phyloP scores from a whole-genome alignment of 2,888 invertebrate species.

The Spodoptera littoralis region DNA sequence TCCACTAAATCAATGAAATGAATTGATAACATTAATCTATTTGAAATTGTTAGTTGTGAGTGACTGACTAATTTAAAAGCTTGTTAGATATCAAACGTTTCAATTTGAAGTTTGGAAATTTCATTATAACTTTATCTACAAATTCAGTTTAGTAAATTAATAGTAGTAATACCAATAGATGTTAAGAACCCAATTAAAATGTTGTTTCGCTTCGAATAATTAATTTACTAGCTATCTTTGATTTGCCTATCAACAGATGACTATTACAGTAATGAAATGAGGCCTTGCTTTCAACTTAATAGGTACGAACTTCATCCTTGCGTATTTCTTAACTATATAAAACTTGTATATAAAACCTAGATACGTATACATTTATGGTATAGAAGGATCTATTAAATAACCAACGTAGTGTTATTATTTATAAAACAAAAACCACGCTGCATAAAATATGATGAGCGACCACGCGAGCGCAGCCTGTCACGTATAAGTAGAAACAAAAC shows the following conservation, averaged over 20 bases:
- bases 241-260: too few relatives aligned
- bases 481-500: constrained; percentile 36
- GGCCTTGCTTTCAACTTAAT: too few relatives aligned
- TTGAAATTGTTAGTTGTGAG: constrained; percentile 38
- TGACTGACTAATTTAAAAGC: constrained; percentile 46
- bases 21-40: constrained; percentile 26
- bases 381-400: constrained; percentile 6
- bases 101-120: constrained; percentile 50
- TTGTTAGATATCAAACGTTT: constrained; percentile 52
- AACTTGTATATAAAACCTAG: neutral
- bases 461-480: constrained; percentile 23
- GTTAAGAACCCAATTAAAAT: constrained; percentile 45
- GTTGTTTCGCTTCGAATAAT: constrained; percentile 15
- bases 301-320: too few relatives aligned
- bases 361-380: neutral
- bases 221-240: constrained; percentile 9
- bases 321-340: too few relatives aligned
- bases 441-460: constrained; percentile 20
- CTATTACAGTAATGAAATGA: too few relatives aligned
- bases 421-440: constrained; percentile 28
- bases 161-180: constrained; percentile 30
- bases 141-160: constrained; percentile 47
- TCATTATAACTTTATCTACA: constrained; percentile 50
- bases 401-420: constrained; percentile 23
- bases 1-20: constrained; percentile 5